phyloP scores from a whole-genome alignment of 1,140 invertebrate species.

The Cheumatopsyche charites region DNA sequence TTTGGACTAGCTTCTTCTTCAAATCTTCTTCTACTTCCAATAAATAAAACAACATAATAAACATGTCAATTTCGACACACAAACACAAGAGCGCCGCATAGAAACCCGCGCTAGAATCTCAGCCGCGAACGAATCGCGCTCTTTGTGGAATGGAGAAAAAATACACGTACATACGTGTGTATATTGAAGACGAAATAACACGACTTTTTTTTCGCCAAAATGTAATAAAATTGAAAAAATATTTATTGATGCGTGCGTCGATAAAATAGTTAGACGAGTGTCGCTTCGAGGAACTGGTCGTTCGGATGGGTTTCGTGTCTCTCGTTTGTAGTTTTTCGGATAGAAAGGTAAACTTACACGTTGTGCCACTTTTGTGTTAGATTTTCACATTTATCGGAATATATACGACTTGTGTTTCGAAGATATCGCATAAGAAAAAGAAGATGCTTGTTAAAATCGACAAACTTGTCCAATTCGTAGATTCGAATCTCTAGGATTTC shows the following conservation, averaged over 20 bases:
- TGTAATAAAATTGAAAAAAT: constrained; percentile 13
- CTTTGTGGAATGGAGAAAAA: background rate
- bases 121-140: background rate
- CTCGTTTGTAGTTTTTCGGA: too few species aligned
- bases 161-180: background rate
- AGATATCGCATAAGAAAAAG: too few species aligned
- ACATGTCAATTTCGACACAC: constrained; percentile 43
- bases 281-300: background rate
- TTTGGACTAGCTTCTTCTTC: constrained; percentile 5
- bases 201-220: constrained; percentile 8
- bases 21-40: constrained; percentile 32
- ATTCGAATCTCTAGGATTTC: too few species aligned
- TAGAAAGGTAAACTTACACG: too few species aligned
- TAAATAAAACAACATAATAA: constrained; percentile 45
- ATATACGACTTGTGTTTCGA: too few species aligned
- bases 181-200: background rate
- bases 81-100: constrained; percentile 10
- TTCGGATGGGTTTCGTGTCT: background rate
- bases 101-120: background rate
- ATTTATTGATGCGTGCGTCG: background rate
- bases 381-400: too few species aligned
- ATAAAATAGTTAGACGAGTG: constrained; percentile 10
- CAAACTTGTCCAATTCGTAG: too few species aligned
- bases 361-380: too few species aligned
- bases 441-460: too few species aligned